Evolutionary conservation across 2,113 vertebrate genomes (phyloP), one percentile per base, ranked within the genome.

Genomic region (Gobius niger): DNA sequence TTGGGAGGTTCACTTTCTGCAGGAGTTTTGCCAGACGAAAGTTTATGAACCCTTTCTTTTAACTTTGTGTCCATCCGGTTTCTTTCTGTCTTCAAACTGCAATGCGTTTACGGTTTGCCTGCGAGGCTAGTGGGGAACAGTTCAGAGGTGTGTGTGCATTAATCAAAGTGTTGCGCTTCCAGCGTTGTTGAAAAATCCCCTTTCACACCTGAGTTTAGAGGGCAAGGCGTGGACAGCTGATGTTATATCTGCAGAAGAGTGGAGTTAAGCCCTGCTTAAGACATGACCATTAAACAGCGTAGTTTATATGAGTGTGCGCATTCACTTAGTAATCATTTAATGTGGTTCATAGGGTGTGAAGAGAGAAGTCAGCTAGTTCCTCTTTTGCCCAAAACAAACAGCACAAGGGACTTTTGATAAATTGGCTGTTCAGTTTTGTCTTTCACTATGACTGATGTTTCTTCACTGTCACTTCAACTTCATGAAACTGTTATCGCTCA

Each of bases 171-270:
- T 60, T 60, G 57, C n/a, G 40, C 42, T 44, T 56, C 44, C 57
- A 9, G 9, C 44, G 40, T 44, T 60, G 57, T 34, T 34, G 5
- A 34, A 44, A 40, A 44, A 60, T 42, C 10, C 40, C 11, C 15
- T 40, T 44, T 60, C 57, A 60, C 57, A 44, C 57, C 57, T 60
- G 40, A 42, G 57, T 60, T 60, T 60, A 44, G 57, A n/a, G 18
- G 18, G 6, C 34, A 13, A 60, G 57, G 57, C n/a, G 57, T 42
- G 57, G 40, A n/a, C 57, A 4, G 14, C 7, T 8, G 7, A 34
- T 12, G 24, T 34, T 7, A 7, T 19, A 3, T 41, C 34, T n/a
- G n/a, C 34, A 42, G 14, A 4, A 14, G 57, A 41, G 56, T 6
- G 34, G 15, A 14, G 24, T 34, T 15, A 50, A 50, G 13, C 12